phyloP scores from a whole-genome alignment of 2,113 vertebrate species.

The Corvus hawaiiensis region DNA sequence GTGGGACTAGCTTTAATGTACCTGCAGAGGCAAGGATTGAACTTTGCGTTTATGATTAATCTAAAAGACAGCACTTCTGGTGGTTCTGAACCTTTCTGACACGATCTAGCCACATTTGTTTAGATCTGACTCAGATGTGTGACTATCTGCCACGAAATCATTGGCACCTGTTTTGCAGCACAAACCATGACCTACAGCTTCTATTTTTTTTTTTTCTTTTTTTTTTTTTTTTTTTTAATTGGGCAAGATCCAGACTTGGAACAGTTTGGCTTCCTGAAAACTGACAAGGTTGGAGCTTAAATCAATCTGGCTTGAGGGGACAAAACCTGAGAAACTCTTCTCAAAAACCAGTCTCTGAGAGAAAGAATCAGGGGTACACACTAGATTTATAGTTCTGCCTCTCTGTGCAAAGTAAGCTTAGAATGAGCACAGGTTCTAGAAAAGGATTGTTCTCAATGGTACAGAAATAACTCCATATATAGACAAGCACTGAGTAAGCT shows the following conservation, averaged over 20 bases:
- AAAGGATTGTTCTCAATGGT: not conserved
- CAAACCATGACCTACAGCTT: not conserved
- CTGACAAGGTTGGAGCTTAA: not conserved
- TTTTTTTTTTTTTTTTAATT: not conserved
- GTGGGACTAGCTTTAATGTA: not conserved
- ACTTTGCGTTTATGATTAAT: conserved; percentile 15
- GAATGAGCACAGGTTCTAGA: not conserved
- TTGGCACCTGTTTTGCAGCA: not conserved
- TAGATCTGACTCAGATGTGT: conserved; percentile 16
- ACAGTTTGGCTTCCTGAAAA: not conserved
- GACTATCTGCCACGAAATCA: not conserved
- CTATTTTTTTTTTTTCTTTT: not conserved
- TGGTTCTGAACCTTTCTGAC: not conserved
- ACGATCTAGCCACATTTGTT: not conserved
- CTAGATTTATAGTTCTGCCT: not conserved
- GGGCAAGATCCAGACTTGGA: not conserved
- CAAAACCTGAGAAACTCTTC: not conserved
- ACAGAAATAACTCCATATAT: not conserved
- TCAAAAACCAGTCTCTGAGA: not conserved
- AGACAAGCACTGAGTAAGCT: not conserved
- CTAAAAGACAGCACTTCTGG: not conserved
- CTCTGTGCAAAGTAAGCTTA: not conserved
- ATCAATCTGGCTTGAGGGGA: not conserved
- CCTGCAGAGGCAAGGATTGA: not conserved
- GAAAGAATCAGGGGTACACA: not conserved